Conservation (phyloP, 2,797 vertebrate species). For the Erpetoichthys calabaricus region DNA sequence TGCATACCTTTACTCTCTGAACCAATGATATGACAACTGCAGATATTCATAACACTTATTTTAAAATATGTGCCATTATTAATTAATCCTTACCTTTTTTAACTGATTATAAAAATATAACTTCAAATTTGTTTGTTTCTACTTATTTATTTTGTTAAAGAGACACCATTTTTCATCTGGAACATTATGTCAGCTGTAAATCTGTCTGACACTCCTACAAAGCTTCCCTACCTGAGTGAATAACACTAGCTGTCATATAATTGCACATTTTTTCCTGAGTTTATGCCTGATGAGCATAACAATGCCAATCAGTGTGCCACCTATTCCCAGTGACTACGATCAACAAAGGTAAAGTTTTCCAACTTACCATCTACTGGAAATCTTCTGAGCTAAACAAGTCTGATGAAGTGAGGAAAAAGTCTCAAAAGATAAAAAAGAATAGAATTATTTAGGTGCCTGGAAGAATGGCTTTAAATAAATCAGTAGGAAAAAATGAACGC, state of each 20-base stretch:
- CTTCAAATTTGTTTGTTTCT: too few relatives aligned
- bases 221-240: slow-evolving; percentile 36
- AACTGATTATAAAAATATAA: too few relatives aligned
- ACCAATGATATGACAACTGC: too few relatives aligned
- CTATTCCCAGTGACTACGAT: slow-evolving; percentile 35
- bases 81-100: too few relatives aligned
- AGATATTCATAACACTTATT: too few relatives aligned
- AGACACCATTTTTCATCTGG: slow-evolving; percentile 9
- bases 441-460: slow-evolving; percentile 21
- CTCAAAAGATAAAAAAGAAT: slow-evolving; percentile 33
- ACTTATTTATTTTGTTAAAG: neutral
- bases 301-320: slow-evolving; percentile 28
- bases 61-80: too few relatives aligned
- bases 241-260: slow-evolving; percentile 43
- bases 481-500: slow-evolving; percentile 23
- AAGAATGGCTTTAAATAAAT: slow-evolving; percentile 19
- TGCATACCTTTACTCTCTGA: too few relatives aligned
- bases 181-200: slow-evolving; percentile 20
- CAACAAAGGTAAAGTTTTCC: slow-evolving; percentile 28
- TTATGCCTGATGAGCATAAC: slow-evolving; percentile 39
- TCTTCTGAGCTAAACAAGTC: slow-evolving; percentile 27
- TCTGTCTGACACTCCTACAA: slow-evolving; percentile 24
- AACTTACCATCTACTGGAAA: slow-evolving; percentile 20
- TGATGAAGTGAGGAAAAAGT: slow-evolving; percentile 30
- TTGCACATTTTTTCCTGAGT: slow-evolving; percentile 28